Evolutionary conservation across 1,140 invertebrate genomes (phyloP).

Genomic region (Chymomyza costata): DNA sequence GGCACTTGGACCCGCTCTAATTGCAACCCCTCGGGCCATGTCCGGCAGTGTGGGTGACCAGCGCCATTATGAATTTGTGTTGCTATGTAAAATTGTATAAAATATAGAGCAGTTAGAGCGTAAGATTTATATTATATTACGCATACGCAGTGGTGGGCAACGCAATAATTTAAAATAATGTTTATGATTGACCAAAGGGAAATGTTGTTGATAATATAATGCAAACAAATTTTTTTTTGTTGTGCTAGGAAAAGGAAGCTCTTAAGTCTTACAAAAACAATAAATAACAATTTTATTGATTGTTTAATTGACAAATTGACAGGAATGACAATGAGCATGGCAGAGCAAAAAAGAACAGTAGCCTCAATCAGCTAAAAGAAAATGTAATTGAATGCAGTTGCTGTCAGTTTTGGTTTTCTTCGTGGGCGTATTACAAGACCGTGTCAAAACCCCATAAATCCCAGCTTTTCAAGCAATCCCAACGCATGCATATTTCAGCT

Average conservation of each 20-base stretch:
- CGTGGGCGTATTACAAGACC: conserved; percentile 12
- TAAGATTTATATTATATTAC: conserved; percentile 41
- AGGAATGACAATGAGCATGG: no score
- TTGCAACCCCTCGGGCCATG: conserved; percentile 49
- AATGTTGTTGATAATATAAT: conserved; percentile 43
- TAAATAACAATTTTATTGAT: conserved; percentile 53
- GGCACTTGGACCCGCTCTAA: conserved; percentile 21
- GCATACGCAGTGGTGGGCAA: conserved; percentile 34
- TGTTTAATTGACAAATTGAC: conserved; percentile 21
- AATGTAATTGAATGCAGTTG: conserved; percentile 51
- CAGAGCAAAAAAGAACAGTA: no score
- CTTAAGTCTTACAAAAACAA: no score
- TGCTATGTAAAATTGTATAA: conserved; percentile 41
- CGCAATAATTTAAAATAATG: conserved; percentile 47
- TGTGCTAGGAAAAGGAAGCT: no score
- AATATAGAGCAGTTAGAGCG: no score
- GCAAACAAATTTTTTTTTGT: conserved; percentile 53
- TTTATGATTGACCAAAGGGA: conserved; percentile 31
- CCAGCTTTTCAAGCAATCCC: no score
- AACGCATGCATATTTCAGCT: conserved; percentile 53
- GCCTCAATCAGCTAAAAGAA: neutral
- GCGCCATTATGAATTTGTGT: conserved; percentile 35
- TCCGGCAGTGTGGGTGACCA: no score
- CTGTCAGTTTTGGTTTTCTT: conserved; percentile 49
- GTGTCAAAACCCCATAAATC: no score